Base-by-base conservation (phyloP, 2,113 vertebrate genomes). In the Megaleporinus macrocephalus region DNA sequence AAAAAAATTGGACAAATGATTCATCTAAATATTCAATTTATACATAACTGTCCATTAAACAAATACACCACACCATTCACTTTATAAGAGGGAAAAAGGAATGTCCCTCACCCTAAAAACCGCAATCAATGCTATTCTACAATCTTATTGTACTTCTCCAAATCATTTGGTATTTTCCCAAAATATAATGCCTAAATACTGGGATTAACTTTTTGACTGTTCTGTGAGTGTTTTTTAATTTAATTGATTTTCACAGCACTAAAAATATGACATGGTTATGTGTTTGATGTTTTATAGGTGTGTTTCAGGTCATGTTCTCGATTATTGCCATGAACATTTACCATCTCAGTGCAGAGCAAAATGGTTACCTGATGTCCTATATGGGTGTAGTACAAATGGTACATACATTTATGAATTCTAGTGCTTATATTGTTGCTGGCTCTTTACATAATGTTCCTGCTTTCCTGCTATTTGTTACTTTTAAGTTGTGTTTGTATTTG, bases 221-320 rank as follows among this genome's bases (percentile, higher is more conserved):
- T 3, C 3, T 6, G 6, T 36, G 33, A 36, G 3, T 36, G 33
- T 36, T 6, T 4, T 36, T 36, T 36, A 36, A 36, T 36, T 36
- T 20, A 6, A 59, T 10, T 55, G 12, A 44, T 57, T 66, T 78
- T 5, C n/a, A 29, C 24, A 3, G 16, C 11, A 4, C 5, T 53
- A 53, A 53, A 53, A 53, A n/a, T n/a, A 53, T 53, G 14, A 53
- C 51, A 27, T 73, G 18, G 26, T 27, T 18, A 73, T 68, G 44
- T 74, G 49, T n/a, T n/a, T n/a, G 53, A 0, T 29, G 4, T 73
- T 73, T 29, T 33, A 2, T 81, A 99, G 98, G 96, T 41, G 91
- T 98, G 79, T 98, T 99, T 88, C 92, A 96, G 86, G 89, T 97
- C 61, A 99, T 98, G 97, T 98, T 99, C 89, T 95, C 96, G 41